Evolutionary conservation across 92 coral and sea anemone species (phyloP).

Genomic region (Isaurus tuberculatus): DNA sequence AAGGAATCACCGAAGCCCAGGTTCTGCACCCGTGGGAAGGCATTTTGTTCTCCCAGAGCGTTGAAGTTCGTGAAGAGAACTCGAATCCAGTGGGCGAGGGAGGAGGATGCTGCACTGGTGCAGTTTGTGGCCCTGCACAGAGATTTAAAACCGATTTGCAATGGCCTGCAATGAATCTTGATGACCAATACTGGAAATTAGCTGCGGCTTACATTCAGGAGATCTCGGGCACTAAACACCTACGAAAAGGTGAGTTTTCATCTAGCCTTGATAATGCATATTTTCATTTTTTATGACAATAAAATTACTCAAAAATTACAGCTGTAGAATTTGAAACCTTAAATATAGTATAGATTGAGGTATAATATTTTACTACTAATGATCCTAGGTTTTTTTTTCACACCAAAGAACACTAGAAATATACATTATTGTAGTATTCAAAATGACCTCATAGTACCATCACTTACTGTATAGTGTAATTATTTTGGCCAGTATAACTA

Average conservation of each 20-base stretch:
- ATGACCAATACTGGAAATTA: slow-evolving; percentile 35
- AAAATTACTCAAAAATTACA: not conserved
- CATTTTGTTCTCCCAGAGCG: not conserved
- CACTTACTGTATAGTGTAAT: not conserved
- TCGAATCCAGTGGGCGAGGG: slow-evolving; percentile 36
- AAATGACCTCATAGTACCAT: slow-evolving; percentile 7
- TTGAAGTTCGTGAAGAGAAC: slow-evolving; percentile 11
- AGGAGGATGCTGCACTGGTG: slow-evolving; percentile 43
- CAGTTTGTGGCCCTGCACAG: slow-evolving; percentile 54
- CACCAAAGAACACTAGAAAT: not conserved
- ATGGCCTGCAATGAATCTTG: slow-evolving; percentile 40
- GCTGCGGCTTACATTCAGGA: slow-evolving; percentile 34
- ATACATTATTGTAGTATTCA: not conserved
- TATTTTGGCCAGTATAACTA: slow-evolving; percentile 2
- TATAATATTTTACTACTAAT: not conserved
- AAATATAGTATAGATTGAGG: not conserved
- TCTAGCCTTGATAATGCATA: not conserved
- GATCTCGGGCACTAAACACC: slow-evolving; percentile 24
- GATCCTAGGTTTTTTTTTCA: not conserved
- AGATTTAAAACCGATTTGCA: slow-evolving; percentile 40
- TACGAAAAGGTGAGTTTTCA: slow-evolving; percentile 34
- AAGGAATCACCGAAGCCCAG: not conserved
- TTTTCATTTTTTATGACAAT: slow-evolving; percentile 1
- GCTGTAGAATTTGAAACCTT: slow-evolving; percentile 1
- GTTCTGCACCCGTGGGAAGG: not conserved